Base-by-base conservation (phyloP, 2,888 invertebrate species). In the Drosophila incognita region DNA sequence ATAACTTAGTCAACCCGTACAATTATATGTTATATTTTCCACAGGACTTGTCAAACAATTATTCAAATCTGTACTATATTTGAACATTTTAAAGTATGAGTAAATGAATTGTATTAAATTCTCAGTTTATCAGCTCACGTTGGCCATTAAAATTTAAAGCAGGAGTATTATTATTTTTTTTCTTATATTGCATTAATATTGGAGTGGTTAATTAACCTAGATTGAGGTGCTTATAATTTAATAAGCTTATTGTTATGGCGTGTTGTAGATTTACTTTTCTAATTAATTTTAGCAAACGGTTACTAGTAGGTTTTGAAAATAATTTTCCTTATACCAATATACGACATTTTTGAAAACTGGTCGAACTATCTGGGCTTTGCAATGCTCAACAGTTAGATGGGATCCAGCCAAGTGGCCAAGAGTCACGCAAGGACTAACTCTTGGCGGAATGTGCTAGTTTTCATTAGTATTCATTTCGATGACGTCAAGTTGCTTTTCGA, bases 21-120 rank as follows among this genome's bases (percentile, higher is more conserved):
- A n/a, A 27, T 18, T 36, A 15, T 29, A 24, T 21, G 2, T 27
- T 36, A 0, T 18, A 8, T n/a, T 33, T 60, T 15, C 21, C 7
- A 7, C 66, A 89, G 86, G 86, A 86, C 36, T n/a, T 73, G 1
- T 77, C 86, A 4, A 54, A 70, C 52, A 54, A 31, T 10, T 73
- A 71, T 38, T 62, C 63, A 1, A 58, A 81, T 42, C 77, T 87
- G n/a, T 86, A 86, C 46, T 89, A 86, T 13, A 87, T 86, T 48
- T 86, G 76, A 61, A 7, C 15, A 31, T 15, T 31, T 21, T 4
- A 13, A 15, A 15, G 15, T 46, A 15, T 21, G 2, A 31, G 15
- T 42, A 42, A 24, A 57, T 42, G 3, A 31, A 31, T 21, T 57
- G 10, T 4, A 40, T 7, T 15, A 31, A 42, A 42, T 57, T 31